A percentile compares a stretch with the other conserved stretches of the same genome.
These are phyloP conservation scores for Tenthredo notha DNA, from an alignment of 2,888 invertebrate species.

Conservation along the genomic window DNA sequence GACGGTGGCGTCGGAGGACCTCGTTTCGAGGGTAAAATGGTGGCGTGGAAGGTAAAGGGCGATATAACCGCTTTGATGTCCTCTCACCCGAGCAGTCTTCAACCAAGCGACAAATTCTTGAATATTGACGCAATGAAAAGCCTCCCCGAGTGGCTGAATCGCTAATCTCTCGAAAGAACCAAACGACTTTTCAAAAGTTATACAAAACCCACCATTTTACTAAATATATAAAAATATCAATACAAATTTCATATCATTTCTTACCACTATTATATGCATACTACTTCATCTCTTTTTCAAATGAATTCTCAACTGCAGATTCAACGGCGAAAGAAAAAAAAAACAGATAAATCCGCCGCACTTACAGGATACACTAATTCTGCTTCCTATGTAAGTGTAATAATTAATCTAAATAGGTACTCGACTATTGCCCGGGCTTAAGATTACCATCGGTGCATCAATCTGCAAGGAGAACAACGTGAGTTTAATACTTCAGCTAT, in stretches of 20 bases:
- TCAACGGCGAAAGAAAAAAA: not conserved
- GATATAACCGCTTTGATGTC: conserved; percentile 74
- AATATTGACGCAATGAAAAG: conserved; percentile 77
- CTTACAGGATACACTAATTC: conserved; percentile 12
- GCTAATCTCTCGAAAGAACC: conserved; percentile 34
- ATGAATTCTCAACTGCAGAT: not conserved
- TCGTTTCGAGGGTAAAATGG: conserved; percentile 53
- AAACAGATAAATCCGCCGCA: not conserved
- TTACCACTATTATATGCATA: not conserved
- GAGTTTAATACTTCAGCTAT: not conserved
- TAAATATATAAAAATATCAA: not conserved
- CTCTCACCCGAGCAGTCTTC: conserved; percentile 70
- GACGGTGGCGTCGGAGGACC: conserved; percentile 33
- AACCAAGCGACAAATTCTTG: conserved; percentile 77
- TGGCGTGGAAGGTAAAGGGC: conserved; percentile 45
- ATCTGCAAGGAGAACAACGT: conserved; percentile 13
- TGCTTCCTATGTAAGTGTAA: not conserved
- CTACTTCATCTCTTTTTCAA: not conserved
- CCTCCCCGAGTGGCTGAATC: conserved; percentile 54
- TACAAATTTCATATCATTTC: not conserved
- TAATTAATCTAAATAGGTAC: not conserved
- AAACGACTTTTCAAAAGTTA: conserved; percentile 15
- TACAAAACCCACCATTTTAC: not conserved
- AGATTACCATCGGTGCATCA: conserved; percentile 11
- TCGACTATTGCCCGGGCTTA: not conserved